Evolutionary conservation across 2,888 invertebrate genomes (phyloP).

Genomic region (Cryptosula pallasiana): DNA sequence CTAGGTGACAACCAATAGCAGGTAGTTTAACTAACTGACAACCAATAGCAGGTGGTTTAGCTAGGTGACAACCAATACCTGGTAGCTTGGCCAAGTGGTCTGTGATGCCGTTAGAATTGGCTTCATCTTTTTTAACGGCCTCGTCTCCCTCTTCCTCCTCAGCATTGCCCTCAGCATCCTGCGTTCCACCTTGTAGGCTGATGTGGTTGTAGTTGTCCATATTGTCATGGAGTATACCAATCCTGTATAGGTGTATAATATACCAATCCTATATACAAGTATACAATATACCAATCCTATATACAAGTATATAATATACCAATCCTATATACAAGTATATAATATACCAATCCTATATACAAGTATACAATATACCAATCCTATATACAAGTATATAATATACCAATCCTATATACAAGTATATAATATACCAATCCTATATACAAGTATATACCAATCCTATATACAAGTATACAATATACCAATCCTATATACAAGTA

Average conservation of each 20-base stretch:
- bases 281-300: not conserved
- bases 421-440: too few species aligned
- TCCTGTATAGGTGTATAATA: not conserved
- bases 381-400: too few species aligned
- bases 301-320: too few species aligned
- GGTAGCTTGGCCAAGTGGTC: constrained; percentile 11
- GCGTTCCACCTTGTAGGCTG: constrained; percentile 6
- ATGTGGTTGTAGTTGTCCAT: constrained; percentile 16
- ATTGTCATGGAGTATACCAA: constrained; percentile 14
- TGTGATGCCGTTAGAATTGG: not conserved
- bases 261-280: not conserved
- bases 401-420: too few species aligned
- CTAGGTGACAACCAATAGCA: not conserved
- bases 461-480: too few species aligned
- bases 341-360: too few species aligned
- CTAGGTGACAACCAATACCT: not conserved
- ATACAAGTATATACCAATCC: too few species aligned
- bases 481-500: too few species aligned
- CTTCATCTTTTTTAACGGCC: constrained; percentile 29
- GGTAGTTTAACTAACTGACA: not conserved
- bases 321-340: too few species aligned
- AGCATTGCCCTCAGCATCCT: constrained; percentile 29
- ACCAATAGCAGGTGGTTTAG: not conserved
- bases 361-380: too few species aligned
- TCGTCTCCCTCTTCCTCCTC: constrained; percentile 39